phyloP scores from a whole-genome alignment of 2,113 vertebrate genomes.

The Hydropotes inermis region DNA sequence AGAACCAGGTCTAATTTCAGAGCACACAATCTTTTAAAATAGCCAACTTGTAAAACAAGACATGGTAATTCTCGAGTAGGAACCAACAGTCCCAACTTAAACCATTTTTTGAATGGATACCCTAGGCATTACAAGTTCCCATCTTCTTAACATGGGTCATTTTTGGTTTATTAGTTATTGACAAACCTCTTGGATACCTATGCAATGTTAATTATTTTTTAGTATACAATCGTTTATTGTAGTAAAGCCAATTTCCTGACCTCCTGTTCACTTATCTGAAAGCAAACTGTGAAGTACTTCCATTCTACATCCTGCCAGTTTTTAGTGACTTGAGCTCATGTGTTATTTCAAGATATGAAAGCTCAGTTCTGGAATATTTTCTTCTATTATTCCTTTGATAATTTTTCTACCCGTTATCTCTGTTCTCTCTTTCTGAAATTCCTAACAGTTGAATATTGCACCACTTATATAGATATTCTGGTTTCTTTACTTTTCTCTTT shows the following conservation, averaged over 20 bases:
- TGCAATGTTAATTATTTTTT: neutral
- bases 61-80: neutral
- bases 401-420: neutral
- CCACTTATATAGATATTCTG: neutral
- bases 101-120: neutral
- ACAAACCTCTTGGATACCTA: neutral
- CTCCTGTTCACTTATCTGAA: neutral
- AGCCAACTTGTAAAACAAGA: neutral
- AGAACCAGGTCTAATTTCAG: neutral
- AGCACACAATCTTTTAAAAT: neutral
- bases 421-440: neutral
- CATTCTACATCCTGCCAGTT: neutral
- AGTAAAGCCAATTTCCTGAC: neutral
- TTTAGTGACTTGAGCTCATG: neutral
- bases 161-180: neutral
- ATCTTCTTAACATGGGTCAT: neutral
- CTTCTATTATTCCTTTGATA: neutral
- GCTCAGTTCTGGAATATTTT: neutral
- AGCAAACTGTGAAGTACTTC: neutral
- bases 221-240: neutral
- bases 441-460: neutral
- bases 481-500: neutral
- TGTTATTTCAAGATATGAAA: slow-evolving; percentile 26
- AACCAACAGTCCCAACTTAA: neutral
- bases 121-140: neutral